Evolutionary conservation across 2,888 invertebrate genomes (phyloP), one percentile per base, ranked within the genome.

Genomic region (Sinhomidia bicolor): DNA sequence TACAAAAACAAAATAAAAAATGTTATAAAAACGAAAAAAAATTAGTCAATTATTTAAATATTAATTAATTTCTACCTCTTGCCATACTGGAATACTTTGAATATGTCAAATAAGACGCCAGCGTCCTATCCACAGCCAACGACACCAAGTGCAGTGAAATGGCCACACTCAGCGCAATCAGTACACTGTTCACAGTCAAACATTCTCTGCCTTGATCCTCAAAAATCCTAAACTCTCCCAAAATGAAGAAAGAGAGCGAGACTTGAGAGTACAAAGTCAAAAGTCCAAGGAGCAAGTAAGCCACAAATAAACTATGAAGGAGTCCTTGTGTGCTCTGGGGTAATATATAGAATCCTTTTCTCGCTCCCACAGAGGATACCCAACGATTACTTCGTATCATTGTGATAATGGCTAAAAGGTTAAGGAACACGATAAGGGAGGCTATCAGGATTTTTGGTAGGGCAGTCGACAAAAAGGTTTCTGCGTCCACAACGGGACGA

Each of bases 161-260:
- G 26, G 90, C 88, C 20, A 91, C 81, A 74, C 89, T 89, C 14
- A 92, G 44, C 20, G 90, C 91, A 20, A 92, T 87, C 32, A 92
- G 81, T 20, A 88, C 51, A 82, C 89, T 89, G 79, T 92, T 92
- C 23, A 91, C 90, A 2, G 87, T 76, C 7, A 92, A 82, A 68
- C 92, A 92, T 60, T 92, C 92, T 26, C 74, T 86, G 20, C 92
- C 92, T 51, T 91, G 91, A 47, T 92, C 92, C 12, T 91, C 90
- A 23, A 91, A 85, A 51, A 92, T 41, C n/a, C 92, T 86, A 10
- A 68, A 89, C n/a, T 91, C 92, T 23, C 90, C 89, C 23, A 92
- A 88, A 65, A 92, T 89, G 71, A 91, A 92, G 54, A 89, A 68
- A 7, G 90, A 89, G 44, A 92, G 81, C 23, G 90, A 90, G n/a